Evolutionary conservation across 2,113 vertebrate genomes (phyloP).

Genomic region (Nesoenas mayeri): DNA sequence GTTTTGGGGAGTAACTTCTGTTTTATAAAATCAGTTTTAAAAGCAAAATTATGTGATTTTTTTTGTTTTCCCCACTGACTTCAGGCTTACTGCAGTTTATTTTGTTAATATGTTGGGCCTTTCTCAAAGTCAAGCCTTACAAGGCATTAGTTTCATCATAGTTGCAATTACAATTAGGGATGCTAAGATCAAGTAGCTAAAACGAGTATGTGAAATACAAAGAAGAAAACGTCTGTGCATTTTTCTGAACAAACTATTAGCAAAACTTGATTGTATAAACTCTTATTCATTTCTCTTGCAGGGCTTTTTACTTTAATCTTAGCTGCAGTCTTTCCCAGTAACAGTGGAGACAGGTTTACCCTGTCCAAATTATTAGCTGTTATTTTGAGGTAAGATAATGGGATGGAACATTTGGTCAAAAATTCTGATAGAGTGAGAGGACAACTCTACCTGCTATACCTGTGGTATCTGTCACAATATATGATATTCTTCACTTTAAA

Average conservation of each 20-base stretch:
- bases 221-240: neutral
- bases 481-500: neutral
- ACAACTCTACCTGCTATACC: neutral
- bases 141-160: neutral
- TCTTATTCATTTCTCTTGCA: slow-evolving; percentile 53
- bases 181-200: neutral
- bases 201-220: neutral
- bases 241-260: neutral
- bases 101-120: neutral
- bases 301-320: slow-evolving; percentile 95
- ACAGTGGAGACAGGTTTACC: slow-evolving; percentile 95
- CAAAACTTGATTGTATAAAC: neutral
- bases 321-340: slow-evolving; percentile 94
- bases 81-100: neutral
- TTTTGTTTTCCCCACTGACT: neutral
- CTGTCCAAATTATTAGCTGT: slow-evolving; percentile 94
- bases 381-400: slow-evolving; percentile 85
- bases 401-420: neutral
- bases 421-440: neutral
- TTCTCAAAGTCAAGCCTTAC: neutral
- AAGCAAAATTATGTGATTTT: neutral
- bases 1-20: neutral
- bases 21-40: neutral
- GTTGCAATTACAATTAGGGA: neutral
- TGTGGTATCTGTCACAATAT: neutral